Evolutionary conservation across 1,140 invertebrate genomes (phyloP).

Genomic region (Homarus americanus): DNA sequence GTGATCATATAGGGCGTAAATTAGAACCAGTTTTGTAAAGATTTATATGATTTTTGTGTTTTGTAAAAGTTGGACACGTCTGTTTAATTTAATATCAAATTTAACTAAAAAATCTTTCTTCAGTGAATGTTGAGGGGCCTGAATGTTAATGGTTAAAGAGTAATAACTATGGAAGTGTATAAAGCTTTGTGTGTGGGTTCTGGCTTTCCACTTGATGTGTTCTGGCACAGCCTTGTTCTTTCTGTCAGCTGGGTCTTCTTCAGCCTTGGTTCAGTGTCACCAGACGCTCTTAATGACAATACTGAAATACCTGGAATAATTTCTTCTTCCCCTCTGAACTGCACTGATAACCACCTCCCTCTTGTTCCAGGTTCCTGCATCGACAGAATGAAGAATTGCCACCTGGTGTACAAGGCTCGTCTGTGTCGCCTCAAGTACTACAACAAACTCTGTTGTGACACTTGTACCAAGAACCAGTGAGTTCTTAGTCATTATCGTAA

Average conservation of each 20-base stretch:
- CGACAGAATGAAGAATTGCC: slow-evolving; percentile 77
- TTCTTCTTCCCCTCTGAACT: neutral
- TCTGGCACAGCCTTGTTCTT: neutral
- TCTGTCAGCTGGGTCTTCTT: neutral
- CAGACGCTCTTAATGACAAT: neutral
- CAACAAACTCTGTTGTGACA: slow-evolving; percentile 77
- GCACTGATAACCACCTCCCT: neutral
- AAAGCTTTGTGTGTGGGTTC: slow-evolving; percentile 1
- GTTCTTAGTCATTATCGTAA: neutral
- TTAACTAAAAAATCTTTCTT: too few species aligned
- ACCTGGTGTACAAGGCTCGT: slow-evolving; percentile 76
- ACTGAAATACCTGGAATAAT: neutral
- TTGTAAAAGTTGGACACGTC: too few species aligned
- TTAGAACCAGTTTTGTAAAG: too few species aligned
- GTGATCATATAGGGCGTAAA: too few species aligned
- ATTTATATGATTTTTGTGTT: too few species aligned
- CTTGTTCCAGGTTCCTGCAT: slow-evolving; percentile 74
- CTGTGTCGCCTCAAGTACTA: slow-evolving; percentile 77
- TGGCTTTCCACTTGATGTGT: neutral
- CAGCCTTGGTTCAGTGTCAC: neutral
- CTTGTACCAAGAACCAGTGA: slow-evolving; percentile 70
- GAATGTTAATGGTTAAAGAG: too few species aligned
- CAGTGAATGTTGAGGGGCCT: too few species aligned
- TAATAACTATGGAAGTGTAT: neutral
- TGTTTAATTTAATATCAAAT: too few species aligned